Evolutionary conservation across 2,888 invertebrate species (phyloP), one percentile per base, ranked within the genome.

Genomic region (Eustalomyia histrio): DNA sequence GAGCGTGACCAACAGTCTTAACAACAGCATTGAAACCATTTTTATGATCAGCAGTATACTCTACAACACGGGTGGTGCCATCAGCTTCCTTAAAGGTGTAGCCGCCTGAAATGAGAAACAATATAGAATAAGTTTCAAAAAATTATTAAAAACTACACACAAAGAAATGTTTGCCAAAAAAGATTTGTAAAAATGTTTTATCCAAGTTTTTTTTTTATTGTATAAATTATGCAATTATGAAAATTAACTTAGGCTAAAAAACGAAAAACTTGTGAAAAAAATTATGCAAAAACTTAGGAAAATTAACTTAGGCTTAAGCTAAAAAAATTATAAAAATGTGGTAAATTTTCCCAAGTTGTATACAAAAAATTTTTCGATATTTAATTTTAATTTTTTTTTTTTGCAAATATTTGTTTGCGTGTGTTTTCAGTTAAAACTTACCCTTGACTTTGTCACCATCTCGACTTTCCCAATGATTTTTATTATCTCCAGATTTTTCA

Each of bases 51-150:
- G 78, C 78, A 0, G 78, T 78, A 24, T 78, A 78, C 83, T 91
- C 91, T 53, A 91, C 91, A 74, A 92, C 85, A 79, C 92, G 87
- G 16, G 91, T 91, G 1, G 91, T 91, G 43, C 91, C 91, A 83
- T 91, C 91, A 18, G 91, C 87, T 85, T 91, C 91, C 81, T 92
- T 90, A 7, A 92, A 84, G 1, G 55, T 67, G 50, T 78, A 78
- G 17, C 24, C 35, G 12, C 78, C 78, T 78, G 6, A 9, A 65
- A 39, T 21, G 7, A 39, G 12, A 39, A 12, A 39, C 35, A 35
- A 35, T 3, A 10, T 9, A 39, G 7, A 35, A 35, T 9, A 1
- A 35, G 21, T 21, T n/a, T n/a, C 24, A 24, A 24, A 29, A 29
- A 29, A 6, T 6, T 29, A 29, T 29, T 29, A 6, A 4, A 39